Base-by-base conservation (phyloP, 2,797 vertebrate genomes). In the Lacerta agilis region DNA sequence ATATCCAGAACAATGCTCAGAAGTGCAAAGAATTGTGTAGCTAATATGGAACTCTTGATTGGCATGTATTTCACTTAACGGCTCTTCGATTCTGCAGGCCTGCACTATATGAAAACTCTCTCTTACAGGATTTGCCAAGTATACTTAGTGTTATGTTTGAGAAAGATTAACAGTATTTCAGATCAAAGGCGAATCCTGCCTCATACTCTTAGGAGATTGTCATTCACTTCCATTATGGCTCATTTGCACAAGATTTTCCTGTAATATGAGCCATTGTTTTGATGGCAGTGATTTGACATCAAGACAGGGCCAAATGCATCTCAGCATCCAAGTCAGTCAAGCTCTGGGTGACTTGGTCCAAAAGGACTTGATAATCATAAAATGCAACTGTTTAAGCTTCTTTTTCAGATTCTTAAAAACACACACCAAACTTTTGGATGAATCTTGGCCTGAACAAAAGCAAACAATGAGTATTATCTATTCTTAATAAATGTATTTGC, bases 181-280 rank as follows among this genome's bases (percentile, higher is more conserved):
- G 97, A 98, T 98, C 98, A 98, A 98, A 97, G 95, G 97, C 97
- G 95, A 96, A 97, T 93, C 97, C 97, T 96, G 97, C 98, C 98
- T 97, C 94, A 97, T 94, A 89, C 96, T 97, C 96, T 98, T 97
- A 97, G 90, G 89, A 97, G 96, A 97, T 96, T 97, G 97, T 98
- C 97, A 97, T 97, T 97, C 97, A 96, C 92, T 95, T 96, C 96
- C 96, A 97, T 97, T 96, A 96, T 95, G 95, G 96, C 95, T 97
- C 96, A 97, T 98, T 97, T 96, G 97, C 96, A 97, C 96, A 96
- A 96, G 96, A 97, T 97, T 97, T 97, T 97, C 97, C 94, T 97
- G 97, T 97, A 98, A 98, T 97, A 97, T 97, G 97, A 96, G 92
- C 97, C 96, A 96, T 97, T 97, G 97, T 98, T 97, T 97, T 96